A percentile compares a stretch with the other conserved stretches of the same genome.
Evolutionary conservation across 1,140 invertebrate genomes (phyloP).

Genomic region (Lethocerus indicus): DNA sequence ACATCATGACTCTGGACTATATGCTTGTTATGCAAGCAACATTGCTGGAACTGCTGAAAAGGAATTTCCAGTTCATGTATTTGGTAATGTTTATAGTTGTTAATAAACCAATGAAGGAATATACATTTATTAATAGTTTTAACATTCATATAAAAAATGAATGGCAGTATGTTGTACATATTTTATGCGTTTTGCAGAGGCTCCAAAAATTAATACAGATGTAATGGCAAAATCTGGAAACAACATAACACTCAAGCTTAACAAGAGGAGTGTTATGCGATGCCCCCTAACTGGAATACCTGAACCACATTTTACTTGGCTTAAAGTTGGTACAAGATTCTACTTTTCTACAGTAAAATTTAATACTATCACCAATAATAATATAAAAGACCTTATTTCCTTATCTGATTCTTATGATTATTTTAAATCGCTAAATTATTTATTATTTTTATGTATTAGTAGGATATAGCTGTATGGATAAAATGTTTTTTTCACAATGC

Average conservation of each 20-base stretch:
- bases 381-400: neutral
- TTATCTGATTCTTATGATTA: neutral
- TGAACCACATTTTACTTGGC: slow-evolving; percentile 18
- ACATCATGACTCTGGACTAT: slow-evolving; percentile 16
- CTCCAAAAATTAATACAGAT: slow-evolving; percentile 13
- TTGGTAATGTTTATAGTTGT: slow-evolving; percentile 11
- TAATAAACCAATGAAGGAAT: neutral
- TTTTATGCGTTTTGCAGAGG: slow-evolving; percentile 10
- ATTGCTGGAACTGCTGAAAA: slow-evolving; percentile 19
- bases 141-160: neutral
- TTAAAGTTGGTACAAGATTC: slow-evolving; percentile 14
- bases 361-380: neutral
- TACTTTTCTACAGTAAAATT: neutral
- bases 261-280: slow-evolving; percentile 13
- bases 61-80: slow-evolving; percentile 15
- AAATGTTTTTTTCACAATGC: neutral
- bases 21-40: slow-evolving; percentile 20
- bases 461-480: neutral
- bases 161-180: neutral
- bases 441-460: neutral
- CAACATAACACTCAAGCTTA: slow-evolving; percentile 8
- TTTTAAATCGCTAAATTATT: neutral
- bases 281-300: slow-evolving; percentile 17
- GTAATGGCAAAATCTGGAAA: neutral
- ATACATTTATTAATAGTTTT: neutral